Conservation (phyloP, 2,113 vertebrate genomes). For the Ophthalmolycus amberensis region DNA sequence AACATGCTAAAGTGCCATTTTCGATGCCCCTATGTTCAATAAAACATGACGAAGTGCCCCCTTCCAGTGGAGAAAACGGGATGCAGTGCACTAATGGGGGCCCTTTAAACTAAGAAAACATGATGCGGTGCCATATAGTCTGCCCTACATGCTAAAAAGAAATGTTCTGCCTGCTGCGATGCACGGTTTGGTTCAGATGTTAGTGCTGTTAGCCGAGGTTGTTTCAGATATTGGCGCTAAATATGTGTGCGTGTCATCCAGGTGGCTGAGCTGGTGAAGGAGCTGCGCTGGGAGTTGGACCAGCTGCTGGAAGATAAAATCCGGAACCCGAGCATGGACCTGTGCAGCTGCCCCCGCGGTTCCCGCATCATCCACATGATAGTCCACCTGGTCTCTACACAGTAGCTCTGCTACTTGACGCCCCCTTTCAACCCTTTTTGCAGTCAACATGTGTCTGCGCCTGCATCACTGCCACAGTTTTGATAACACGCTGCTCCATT, state of each 20-base stretch:
- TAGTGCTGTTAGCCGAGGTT: background rate
- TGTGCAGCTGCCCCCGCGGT: constrained; percentile 92
- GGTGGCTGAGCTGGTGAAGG: constrained; percentile 95
- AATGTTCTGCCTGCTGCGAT: background rate
- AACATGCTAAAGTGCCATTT: background rate
- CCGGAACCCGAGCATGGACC: constrained; percentile 92
- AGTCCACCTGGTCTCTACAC: constrained; percentile 94
- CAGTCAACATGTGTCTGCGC: constrained; percentile 4
- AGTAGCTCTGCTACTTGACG: constrained; percentile 73
- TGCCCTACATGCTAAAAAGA: background rate
- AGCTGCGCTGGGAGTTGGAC: constrained; percentile 94
- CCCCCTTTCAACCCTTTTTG: background rate
- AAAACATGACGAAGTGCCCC: too few species aligned
- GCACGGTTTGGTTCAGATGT: background rate
- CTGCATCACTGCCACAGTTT: constrained; percentile 38
- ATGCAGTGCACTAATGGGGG: background rate
- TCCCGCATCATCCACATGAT: constrained; percentile 95
- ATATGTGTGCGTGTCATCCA: constrained; percentile 55
- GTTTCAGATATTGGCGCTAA: background rate
- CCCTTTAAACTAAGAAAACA: background rate
- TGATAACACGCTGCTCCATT: background rate
- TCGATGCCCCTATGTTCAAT: background rate
- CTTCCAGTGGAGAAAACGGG: too few species aligned
- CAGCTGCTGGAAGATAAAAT: constrained; percentile 97
- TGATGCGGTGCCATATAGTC: background rate